Percentiles rank a stretch among this genome's conserved stretches.
phyloP scores from a whole-genome alignment of 2,888 invertebrate species.

The Caenorhabditis auriculariae region DNA sequence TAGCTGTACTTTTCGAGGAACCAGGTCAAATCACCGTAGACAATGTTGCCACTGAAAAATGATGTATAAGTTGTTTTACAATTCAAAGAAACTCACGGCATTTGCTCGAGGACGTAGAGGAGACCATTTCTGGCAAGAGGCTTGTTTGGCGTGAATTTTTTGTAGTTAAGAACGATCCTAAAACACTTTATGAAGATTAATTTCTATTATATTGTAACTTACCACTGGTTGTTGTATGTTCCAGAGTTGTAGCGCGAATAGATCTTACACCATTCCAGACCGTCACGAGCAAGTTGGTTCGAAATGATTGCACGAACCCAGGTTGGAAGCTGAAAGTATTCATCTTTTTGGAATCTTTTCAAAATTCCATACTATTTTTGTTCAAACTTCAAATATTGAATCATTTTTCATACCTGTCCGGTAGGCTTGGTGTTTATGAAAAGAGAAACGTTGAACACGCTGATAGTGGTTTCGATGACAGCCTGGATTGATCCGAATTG shows the following conservation, averaged over 20 bases:
- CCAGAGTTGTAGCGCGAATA: conserved; percentile 77
- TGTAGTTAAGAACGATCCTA: conserved; percentile 74
- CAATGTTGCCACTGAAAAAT: conserved; percentile 50
- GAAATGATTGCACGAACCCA: conserved; percentile 80
- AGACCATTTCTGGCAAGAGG: conserved; percentile 65
- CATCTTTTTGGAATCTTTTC: too few species aligned
- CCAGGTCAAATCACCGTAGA: conserved; percentile 56
- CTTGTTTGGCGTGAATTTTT: conserved; percentile 69
- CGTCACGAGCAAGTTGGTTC: conserved; percentile 77
- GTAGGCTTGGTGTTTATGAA: conserved; percentile 75
- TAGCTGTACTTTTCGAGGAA: conserved; percentile 69
- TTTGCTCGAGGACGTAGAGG: conserved; percentile 79
- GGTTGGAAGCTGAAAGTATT: conserved; percentile 64
- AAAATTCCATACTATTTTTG: too few species aligned
- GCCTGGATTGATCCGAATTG: conserved; percentile 62
- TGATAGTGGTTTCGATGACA: conserved; percentile 78
- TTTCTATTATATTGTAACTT: background rate
- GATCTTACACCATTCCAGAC: conserved; percentile 75
- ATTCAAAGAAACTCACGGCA: conserved; percentile 65
- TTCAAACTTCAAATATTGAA: too few species aligned
- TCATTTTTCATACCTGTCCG: conserved; percentile 66
- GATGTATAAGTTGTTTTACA: background rate
- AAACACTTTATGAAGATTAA: background rate
- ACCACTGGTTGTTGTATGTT: conserved; percentile 84
- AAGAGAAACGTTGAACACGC: conserved; percentile 75